Conservation (phyloP, 2,113 vertebrate genomes). For the Burhinus oedicnemus region DNA sequence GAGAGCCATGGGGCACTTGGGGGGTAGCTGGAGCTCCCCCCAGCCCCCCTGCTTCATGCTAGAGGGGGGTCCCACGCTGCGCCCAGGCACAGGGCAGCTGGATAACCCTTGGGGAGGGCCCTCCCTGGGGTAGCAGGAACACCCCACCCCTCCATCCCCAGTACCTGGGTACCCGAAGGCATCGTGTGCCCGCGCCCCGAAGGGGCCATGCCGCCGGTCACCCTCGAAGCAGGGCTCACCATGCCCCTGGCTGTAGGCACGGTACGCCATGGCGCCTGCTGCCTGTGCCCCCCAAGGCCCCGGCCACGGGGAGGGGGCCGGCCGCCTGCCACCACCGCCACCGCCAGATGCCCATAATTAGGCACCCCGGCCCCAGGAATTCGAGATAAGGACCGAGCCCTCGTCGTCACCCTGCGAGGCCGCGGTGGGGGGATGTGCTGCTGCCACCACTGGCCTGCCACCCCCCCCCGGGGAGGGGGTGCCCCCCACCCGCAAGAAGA, state of each 20-base stretch:
- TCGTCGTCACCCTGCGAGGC: background rate
- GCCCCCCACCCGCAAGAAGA: background rate
- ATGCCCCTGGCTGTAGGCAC: constrained; percentile 48
- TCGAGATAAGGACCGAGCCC: constrained; percentile 49
- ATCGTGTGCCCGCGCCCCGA: constrained; percentile 47
- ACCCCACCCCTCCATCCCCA: rapidly evolving
- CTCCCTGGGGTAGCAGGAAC: background rate
- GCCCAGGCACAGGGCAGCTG: background rate
- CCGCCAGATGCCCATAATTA: constrained; percentile 63
- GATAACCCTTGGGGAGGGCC: background rate
- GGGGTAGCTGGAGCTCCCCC: background rate
- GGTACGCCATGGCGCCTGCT: constrained; percentile 69
- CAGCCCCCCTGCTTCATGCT: background rate
- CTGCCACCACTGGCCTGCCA: background rate
- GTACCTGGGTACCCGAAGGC: constrained; percentile 69
- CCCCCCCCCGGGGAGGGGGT: background rate
- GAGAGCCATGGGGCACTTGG: background rate
- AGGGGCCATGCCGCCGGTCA: background rate
- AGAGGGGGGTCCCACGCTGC: rapidly evolving
- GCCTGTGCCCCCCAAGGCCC: background rate
- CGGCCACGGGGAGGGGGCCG: background rate
- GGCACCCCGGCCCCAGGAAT: constrained; percentile 55
- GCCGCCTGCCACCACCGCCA: background rate
- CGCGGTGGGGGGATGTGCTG: background rate
- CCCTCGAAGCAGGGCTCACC: constrained; percentile 62